A percentile compares a stretch with the other conserved stretches of the same genome.
These are phyloP conservation scores for Pao palembangensis DNA, from an alignment of 2,113 vertebrate genomes.

Conservation along the genomic window DNA sequence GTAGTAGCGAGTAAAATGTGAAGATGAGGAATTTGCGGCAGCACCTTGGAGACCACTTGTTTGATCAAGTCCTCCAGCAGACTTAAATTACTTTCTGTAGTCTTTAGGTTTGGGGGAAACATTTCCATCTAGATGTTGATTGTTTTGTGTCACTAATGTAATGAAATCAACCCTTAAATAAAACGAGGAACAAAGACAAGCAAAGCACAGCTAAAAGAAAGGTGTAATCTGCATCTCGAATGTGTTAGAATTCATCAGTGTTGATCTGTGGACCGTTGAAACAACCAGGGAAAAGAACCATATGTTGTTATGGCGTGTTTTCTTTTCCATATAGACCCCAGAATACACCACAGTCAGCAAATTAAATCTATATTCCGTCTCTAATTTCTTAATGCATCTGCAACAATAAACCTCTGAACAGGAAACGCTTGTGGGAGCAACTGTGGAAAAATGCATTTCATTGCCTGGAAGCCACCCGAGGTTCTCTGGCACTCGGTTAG, in stretches of 20 bases:
- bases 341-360: too few species aligned
- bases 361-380: too few species aligned
- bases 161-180: conserved; percentile 5
- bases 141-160: conserved; percentile 5
- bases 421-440: too few species aligned
- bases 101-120: background rate
- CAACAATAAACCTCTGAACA: too few species aligned
- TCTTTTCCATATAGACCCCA: too few species aligned
- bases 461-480: too few species aligned
- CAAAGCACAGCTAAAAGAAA: conserved; percentile 45
- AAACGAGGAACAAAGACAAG: conserved; percentile 6
- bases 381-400: too few species aligned
- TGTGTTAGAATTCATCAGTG: background rate
- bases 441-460: too few species aligned
- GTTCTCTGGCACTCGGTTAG: too few species aligned
- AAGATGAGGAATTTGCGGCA: conserved; percentile 25
- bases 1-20: conserved; percentile 16
- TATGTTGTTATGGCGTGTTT: too few species aligned
- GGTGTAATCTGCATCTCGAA: conserved; percentile 38
- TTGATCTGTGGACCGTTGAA: background rate
- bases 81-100: background rate
- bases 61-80: conserved; percentile 26
- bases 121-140: conserved; percentile 17
- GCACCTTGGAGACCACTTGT: conserved; percentile 36
- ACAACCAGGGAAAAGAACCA: too few species aligned